phyloP scores from a whole-genome alignment of 53 echinoderm and acorn worm species.

The Mesocentrotus franciscanus region DNA sequence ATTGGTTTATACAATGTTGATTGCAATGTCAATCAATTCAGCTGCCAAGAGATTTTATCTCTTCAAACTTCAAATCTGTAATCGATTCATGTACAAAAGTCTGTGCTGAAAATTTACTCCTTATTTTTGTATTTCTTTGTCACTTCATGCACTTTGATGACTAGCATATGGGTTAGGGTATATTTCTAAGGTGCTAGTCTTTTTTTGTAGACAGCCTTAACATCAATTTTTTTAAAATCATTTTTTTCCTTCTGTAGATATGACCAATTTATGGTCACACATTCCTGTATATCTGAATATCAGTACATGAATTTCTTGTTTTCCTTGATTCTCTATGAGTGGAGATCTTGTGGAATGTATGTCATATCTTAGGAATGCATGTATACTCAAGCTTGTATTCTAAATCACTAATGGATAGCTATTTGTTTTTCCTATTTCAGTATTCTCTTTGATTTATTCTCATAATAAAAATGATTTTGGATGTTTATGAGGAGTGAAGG shows the following conservation, averaged over 20 bases:
- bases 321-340: too few relatives aligned
- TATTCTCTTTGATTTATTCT: too few relatives aligned
- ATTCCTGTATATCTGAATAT: too few relatives aligned
- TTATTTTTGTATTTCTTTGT: neutral
- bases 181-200: neutral
- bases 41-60: conserved; percentile 15
- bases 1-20: neutral
- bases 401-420: neutral
- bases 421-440: too few relatives aligned
- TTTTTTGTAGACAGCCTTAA: neutral
- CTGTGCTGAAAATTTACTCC: neutral
- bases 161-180: neutral
- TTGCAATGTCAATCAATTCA: neutral
- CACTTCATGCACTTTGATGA: neutral
- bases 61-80: neutral
- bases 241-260: too few relatives aligned
- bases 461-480: too few relatives aligned
- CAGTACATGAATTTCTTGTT: too few relatives aligned
- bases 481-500: too few relatives aligned
- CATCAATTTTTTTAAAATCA: too few relatives aligned
- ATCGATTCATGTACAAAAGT: too few relatives aligned
- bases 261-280: too few relatives aligned
- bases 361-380: neutral
- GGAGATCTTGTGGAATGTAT: neutral
- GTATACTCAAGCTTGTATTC: neutral